Evolutionary conservation across 2,888 invertebrate species (phyloP), one percentile per base, ranked within the genome.

Genomic region (Gandaritis pyraliata): DNA sequence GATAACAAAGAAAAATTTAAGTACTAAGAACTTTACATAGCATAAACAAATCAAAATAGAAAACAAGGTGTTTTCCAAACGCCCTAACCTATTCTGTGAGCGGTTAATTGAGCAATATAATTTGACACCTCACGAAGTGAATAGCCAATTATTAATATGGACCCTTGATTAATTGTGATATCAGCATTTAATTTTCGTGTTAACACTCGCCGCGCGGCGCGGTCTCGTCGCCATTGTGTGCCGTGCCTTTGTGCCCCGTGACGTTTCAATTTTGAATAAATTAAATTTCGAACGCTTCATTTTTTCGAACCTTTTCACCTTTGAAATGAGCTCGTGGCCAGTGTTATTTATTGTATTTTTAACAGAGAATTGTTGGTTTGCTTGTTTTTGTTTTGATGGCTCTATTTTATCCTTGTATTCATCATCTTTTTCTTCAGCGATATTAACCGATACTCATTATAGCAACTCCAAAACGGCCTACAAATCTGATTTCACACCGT

Each of bases 221-320:
- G 73, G 71, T 73, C 60, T 61, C 76, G 76, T 78, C 80, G 80
- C 90, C 83, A 90, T 90, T 90, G 91, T 90, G 76, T 72, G 74
- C 81, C 80, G 80, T 81, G 78, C 88, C 87, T 90, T 90, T 90
- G 90, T 90, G 76, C 76, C 82, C 83, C 87, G 86, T 92, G 91
- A 92, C 91, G 91, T 92, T 91, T 91, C 91, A 92, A 92, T 92
- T 91, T 90, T 90, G 91, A 90, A 91, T 91, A 92, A 92, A 91
- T 92, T 92, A 92, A 91, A 92, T 92, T 91, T 92, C 89, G 87
- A 91, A 91, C 90, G 91, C 90, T 89, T 88, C 86, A 84, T 88
- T 91, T 91, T 54, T 88, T 78, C 78, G 60, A 80, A 73, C 77
- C 81, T 86, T 87, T 81, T 85, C 81, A 80, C 80, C 80, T 83